phyloP scores from a whole-genome alignment of 2,888 invertebrate species.

The Exocentrus adspersus region DNA sequence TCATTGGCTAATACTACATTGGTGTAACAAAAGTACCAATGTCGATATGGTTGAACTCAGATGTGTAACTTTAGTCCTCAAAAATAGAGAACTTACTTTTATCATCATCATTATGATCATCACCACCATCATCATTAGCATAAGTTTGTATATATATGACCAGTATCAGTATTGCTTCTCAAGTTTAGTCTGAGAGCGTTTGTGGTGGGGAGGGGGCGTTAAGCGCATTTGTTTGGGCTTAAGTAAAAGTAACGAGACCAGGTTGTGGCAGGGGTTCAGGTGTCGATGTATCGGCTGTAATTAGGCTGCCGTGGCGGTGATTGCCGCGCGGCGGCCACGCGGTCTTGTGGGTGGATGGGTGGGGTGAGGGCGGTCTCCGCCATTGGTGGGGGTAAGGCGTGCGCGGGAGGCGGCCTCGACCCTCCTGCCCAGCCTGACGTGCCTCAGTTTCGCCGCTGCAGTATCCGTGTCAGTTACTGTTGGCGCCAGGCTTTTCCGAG shows the following conservation, averaged over 20 bases:
- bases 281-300: conserved; percentile 60
- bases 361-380: conserved; percentile 60
- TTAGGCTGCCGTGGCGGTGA: conserved; percentile 60
- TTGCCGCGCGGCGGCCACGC: conserved; percentile 62
- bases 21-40: too few species aligned
- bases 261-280: conserved; percentile 51
- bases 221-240: conserved; percentile 28
- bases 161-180: too few species aligned
- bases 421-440: conserved; percentile 56
- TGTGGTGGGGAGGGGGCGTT: too few species aligned
- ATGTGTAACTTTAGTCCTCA: too few species aligned
- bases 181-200: background rate
- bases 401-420: conserved; percentile 62
- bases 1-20: too few species aligned
- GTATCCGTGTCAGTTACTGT: conserved; percentile 47
- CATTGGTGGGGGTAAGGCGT: conserved; percentile 59
- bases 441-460: conserved; percentile 43
- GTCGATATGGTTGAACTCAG: too few species aligned
- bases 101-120: too few species aligned
- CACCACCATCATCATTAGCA: too few species aligned
- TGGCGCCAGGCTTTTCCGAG: conserved; percentile 40
- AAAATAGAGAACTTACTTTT: too few species aligned
- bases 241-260: conserved; percentile 40
- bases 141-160: too few species aligned
- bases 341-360: conserved; percentile 61